Conservation (phyloP, 2,888 invertebrate species). For the Aquatica leii region DNA sequence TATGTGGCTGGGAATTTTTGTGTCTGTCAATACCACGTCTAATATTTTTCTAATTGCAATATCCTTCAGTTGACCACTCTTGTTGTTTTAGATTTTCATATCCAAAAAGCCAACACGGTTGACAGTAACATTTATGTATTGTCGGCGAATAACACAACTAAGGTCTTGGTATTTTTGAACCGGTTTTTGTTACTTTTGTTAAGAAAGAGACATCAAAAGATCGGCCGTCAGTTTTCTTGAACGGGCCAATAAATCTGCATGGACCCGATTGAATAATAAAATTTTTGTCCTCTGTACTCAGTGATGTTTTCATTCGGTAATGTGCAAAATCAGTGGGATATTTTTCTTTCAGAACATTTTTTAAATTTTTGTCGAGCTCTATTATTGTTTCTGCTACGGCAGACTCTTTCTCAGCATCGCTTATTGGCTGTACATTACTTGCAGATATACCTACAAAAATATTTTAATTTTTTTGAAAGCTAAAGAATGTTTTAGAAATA, state of each 20-base stretch:
- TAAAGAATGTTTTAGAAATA: background rate
- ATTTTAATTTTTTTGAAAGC: too few species aligned
- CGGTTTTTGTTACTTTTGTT: background rate
- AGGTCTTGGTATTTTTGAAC: background rate
- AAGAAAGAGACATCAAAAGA: background rate
- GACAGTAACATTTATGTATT: background rate
- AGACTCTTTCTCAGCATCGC: too few species aligned
- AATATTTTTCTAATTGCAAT: background rate
- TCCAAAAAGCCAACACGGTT: constrained; percentile 12
- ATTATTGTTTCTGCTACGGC: background rate
- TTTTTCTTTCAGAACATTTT: background rate
- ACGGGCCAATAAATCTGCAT: background rate
- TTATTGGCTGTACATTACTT: too few species aligned
- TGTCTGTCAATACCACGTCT: too few species aligned
- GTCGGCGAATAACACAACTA: constrained; percentile 3
- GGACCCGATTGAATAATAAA: constrained; percentile 1
- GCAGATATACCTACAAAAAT: too few species aligned
- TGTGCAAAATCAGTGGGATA: constrained; percentile 6
- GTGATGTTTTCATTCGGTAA: background rate
- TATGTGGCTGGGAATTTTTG: constrained; percentile 6
- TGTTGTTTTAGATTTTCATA: background rate
- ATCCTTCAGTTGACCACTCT: constrained; percentile 1
- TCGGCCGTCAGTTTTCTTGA: background rate
- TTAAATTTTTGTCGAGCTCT: background rate
- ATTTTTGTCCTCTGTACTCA: background rate